Evolutionary conservation across 2,113 vertebrate species (phyloP).

Genomic region (Myotis lucifugus): DNA sequence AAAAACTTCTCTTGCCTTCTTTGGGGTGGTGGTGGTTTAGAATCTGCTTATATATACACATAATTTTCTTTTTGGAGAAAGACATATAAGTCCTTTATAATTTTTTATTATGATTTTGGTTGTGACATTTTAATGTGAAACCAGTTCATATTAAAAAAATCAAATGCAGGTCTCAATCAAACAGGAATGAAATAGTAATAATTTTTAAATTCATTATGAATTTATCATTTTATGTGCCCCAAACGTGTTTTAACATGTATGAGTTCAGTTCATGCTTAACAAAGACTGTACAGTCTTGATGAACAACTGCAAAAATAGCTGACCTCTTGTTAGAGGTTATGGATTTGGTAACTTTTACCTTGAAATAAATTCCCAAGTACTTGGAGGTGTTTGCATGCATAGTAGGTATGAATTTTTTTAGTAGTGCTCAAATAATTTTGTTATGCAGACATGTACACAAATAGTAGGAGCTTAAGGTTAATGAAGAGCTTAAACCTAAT

Average conservation of each 20-base stretch:
- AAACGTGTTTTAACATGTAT: constrained; percentile 47
- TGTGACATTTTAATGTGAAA: constrained; percentile 35
- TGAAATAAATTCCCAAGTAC: constrained; percentile 55
- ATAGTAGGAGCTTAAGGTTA: constrained; percentile 45
- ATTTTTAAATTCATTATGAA: constrained; percentile 49
- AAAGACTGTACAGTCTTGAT: constrained; percentile 7
- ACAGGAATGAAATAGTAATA: constrained; percentile 42
- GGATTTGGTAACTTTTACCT: constrained; percentile 71
- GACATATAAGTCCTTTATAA: constrained; percentile 53
- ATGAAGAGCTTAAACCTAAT: constrained; percentile 9
- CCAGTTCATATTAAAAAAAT: constrained; percentile 25
- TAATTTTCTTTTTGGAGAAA: constrained; percentile 47
- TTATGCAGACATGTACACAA: not conserved
- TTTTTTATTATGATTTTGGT: constrained; percentile 26
- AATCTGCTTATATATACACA: not conserved
- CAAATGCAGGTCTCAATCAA: constrained; percentile 30
- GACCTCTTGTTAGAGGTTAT: constrained; percentile 39
- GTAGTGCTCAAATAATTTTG: not conserved
- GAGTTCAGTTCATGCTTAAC: constrained; percentile 26
- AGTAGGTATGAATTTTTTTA: constrained; percentile 45
- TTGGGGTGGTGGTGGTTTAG: not conserved
- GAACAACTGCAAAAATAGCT: constrained; percentile 51
- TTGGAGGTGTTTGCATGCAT: constrained; percentile 48
- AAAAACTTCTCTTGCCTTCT: constrained; percentile 39
- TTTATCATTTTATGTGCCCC: not conserved